phyloP scores from a whole-genome alignment of 2,888 invertebrate species.

The Hypercompe scribonia region DNA sequence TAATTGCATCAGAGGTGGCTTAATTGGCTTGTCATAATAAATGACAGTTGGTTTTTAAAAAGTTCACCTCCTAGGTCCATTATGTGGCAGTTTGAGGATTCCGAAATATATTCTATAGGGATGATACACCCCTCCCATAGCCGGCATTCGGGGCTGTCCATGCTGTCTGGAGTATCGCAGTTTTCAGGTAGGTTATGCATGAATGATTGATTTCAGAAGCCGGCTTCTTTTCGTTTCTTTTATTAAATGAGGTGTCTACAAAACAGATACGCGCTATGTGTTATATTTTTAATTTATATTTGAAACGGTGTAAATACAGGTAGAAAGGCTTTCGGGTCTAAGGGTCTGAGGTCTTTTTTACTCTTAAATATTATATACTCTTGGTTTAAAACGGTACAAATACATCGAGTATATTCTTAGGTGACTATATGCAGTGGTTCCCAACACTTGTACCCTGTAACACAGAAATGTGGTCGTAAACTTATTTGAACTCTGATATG shows the following conservation, averaged over 20 bases:
- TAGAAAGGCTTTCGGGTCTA: not conserved
- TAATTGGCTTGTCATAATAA: slow-evolving; percentile 43
- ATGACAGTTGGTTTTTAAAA: slow-evolving; percentile 44
- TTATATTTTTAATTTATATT: not conserved
- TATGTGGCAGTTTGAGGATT: slow-evolving; percentile 90
- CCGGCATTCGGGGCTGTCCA: slow-evolving; percentile 90
- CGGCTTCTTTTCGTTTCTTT: not conserved
- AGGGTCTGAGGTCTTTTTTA: not conserved
- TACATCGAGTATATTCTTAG: slow-evolving; percentile 31
- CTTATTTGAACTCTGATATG: slow-evolving; percentile 8
- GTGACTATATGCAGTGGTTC: slow-evolving; percentile 34
- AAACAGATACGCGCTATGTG: not conserved
- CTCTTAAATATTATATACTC: not conserved
- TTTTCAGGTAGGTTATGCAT: slow-evolving; percentile 72
- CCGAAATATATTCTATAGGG: slow-evolving; percentile 94
- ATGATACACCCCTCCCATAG: slow-evolving; percentile 91
- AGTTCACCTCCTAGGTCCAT: slow-evolving; percentile 31
- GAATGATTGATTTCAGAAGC: not conserved
- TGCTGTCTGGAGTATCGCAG: slow-evolving; percentile 78
- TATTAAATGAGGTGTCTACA: too few species aligned
- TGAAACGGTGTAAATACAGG: not conserved
- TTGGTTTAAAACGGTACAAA: slow-evolving; percentile 3
- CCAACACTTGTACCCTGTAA: slow-evolving; percentile 34
- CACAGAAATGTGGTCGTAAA: slow-evolving; percentile 32
- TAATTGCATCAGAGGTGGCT: slow-evolving; percentile 31